Evolutionary conservation across 2,888 invertebrate species (phyloP).

Genomic region (Agrypnus murinus): DNA sequence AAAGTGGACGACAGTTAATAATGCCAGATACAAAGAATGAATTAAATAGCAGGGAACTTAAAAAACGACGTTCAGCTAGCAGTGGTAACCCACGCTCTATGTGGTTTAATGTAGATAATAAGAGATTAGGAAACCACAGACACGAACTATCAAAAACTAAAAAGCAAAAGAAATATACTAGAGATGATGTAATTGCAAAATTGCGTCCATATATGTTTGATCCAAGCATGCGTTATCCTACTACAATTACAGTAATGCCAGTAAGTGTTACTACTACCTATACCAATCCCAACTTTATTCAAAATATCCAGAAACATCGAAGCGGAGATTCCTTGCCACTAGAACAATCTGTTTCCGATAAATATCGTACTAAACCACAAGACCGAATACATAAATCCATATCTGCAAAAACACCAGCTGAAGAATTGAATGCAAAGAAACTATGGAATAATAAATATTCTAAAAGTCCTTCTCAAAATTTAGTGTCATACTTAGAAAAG

Average conservation of each 20-base stretch:
- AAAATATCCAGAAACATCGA: slow-evolving; percentile 1
- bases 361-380: neutral
- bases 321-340: slow-evolving; percentile 11
- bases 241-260: slow-evolving; percentile 57
- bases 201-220: slow-evolving; percentile 49
- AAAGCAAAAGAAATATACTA: slow-evolving; percentile 9
- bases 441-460: neutral
- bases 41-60: too few species aligned
- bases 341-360: neutral
- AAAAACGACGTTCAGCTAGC: too few species aligned
- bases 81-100: too few species aligned
- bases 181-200: slow-evolving; percentile 29
- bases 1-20: neutral
- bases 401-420: neutral
- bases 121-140: too few species aligned
- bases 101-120: too few species aligned
- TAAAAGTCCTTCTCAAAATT: slow-evolving; percentile 5
- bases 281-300: slow-evolving; percentile 24
- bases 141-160: slow-evolving; percentile 14
- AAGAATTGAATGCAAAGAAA: neutral
- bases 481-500: slow-evolving; percentile 16
- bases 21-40: too few species aligned
- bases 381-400: neutral
- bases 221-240: slow-evolving; percentile 52
- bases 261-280: slow-evolving; percentile 44